Conservation (phyloP, 2,113 vertebrate genomes). For the Hippolais icterina region DNA sequence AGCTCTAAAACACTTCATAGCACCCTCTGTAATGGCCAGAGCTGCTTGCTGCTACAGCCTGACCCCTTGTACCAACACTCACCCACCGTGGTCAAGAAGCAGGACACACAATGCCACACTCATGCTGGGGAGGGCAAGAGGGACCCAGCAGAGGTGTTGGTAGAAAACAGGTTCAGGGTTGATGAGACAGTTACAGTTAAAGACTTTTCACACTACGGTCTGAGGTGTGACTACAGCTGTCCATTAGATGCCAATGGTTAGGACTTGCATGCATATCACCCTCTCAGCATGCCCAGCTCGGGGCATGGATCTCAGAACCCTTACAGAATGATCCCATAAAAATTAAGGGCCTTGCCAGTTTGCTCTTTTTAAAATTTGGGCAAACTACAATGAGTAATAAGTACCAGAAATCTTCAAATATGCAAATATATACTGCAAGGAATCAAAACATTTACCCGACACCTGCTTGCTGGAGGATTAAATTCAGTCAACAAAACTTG, state of each 20-base stretch:
- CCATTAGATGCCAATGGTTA: rapidly evolving
- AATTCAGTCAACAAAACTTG: constrained; percentile 57
- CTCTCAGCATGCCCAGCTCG: rapidly evolving
- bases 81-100: neutral
- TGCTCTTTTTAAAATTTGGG: constrained; percentile 15
- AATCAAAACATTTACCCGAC: constrained; percentile 67
- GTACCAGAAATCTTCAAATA: constrained; percentile 42
- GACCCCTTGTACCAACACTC: neutral
- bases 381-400: constrained; percentile 21
- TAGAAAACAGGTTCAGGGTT: neutral
- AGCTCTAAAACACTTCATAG: neutral
- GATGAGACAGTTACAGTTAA: rapidly evolving
- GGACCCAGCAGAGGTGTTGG: neutral
- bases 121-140: neutral
- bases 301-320: neutral
- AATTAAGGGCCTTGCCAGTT: neutral
- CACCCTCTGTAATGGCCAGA: neutral
- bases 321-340: neutral
- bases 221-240: neutral
- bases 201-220: neutral
- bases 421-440: constrained; percentile 41
- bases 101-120: neutral
- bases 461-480: constrained; percentile 52
- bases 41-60: neutral
- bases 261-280: neutral